Evolutionary conservation across 2,113 vertebrate species (phyloP), one percentile per base, ranked within the genome.

Genomic region (Stigmatopora nigra): DNA sequence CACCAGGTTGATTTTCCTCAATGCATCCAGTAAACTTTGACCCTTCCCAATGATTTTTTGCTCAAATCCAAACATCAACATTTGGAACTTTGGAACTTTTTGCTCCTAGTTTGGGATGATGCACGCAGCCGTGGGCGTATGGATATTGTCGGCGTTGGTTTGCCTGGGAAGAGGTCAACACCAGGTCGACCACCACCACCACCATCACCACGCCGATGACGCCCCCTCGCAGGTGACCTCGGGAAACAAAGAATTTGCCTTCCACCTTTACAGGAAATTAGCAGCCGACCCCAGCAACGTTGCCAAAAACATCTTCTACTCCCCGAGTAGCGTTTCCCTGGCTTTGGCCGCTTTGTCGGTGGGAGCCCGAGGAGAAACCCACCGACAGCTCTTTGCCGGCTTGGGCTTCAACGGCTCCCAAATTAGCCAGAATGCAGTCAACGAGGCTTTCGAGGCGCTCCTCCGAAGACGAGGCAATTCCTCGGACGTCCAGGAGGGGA

Each of bases 261-360:
- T 89, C 72, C 56, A 57, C 4, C 78, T 93, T 44, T 93, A 92
- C 82, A 83, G 75, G 52, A 73, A 77, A 4, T 53, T 93, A n/a
- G 79, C 81, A 31, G 17, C 52, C 70, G 68, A 71, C 10, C n/a
- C 78, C 0, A 69, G 72, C 35, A 73, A 68, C 12, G 68, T 74
- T 48, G 73, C 78, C 56, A 79, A 83, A 68, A 94, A 94, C n/a
- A 73, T 92, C 67, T 91, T 94, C 77, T 93, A 87, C 81, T 94
- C 92, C 46, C 91, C 93, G 2, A 41, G 73, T 12, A 91, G 91
- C 45, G 83, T 90, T 72, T 92, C 88, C 22, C 55, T 76, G 4
- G 82, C 85, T 52, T 89, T 94, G 82, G 86, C 87, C 44, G 86
- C 89, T 41, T 74, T 93, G 65, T 86, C 87, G 0, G 77, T 86